These are phyloP conservation scores for Microctenopoma steveboyesi DNA, from an alignment of 2,797 vertebrate genomes.

Conservation along the genomic window DNA sequence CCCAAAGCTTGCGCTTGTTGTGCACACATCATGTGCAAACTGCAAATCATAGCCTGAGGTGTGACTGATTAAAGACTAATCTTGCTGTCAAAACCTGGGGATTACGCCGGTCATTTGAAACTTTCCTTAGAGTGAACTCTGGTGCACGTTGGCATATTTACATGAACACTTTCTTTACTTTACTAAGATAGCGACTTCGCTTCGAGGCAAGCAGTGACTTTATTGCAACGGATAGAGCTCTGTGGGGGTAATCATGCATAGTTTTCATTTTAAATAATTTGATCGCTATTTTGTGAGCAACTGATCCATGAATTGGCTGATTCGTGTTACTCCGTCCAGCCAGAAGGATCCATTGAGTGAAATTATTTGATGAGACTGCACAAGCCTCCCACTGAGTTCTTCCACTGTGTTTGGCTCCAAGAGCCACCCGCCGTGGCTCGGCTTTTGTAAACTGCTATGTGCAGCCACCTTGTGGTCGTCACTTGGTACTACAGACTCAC, in stretches of 20 bases:
- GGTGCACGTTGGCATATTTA: too few relatives aligned
- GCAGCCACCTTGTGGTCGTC: constrained; percentile 64
- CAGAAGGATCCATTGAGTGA: constrained; percentile 24
- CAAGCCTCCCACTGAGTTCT: neutral
- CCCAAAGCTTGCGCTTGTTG: neutral
- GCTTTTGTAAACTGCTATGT: constrained; percentile 2
- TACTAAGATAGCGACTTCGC: neutral
- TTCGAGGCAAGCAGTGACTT: too few relatives aligned
- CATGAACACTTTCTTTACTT: too few relatives aligned
- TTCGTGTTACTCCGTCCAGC: constrained; percentile 18
- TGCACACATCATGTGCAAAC: constrained; percentile 25
- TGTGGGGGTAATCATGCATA: neutral
- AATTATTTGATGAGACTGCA: constrained; percentile 12
- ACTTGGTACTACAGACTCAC: neutral
- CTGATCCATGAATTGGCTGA: constrained; percentile 24
- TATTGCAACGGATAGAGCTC: neutral
- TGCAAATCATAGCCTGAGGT: constrained; percentile 5
- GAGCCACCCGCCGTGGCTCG: neutral
- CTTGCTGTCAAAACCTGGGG: constrained; percentile 8
- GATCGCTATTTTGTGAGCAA: constrained; percentile 2
- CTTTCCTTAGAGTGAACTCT: neutral
- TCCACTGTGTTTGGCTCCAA: neutral
- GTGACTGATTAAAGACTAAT: constrained; percentile 26
- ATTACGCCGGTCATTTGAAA: neutral
- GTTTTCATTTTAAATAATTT: neutral